These are phyloP conservation scores for Cyrtodaria siliqua DNA, from an alignment of 2,888 invertebrate species.

Conservation along the genomic window DNA sequence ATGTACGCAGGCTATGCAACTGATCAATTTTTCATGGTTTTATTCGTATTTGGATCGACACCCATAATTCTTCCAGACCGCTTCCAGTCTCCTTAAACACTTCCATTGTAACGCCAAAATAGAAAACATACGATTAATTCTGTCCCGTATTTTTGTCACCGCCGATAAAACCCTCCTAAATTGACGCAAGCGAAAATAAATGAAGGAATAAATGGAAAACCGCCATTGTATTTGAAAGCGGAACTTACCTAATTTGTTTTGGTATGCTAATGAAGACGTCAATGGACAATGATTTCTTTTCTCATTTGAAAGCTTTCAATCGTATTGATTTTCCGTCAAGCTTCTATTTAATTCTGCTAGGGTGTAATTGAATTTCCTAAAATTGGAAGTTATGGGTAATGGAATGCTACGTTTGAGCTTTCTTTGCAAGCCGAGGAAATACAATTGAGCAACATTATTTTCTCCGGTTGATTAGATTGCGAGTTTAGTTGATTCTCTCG, in stretches of 20 bases:
- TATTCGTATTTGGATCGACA: too few relatives aligned
- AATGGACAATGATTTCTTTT: slow-evolving; percentile 14
- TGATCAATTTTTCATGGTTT: too few relatives aligned
- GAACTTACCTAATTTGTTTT: not conserved
- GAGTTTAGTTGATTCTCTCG: too few relatives aligned
- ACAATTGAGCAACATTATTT: slow-evolving; percentile 26
- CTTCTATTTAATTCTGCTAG: slow-evolving; percentile 39
- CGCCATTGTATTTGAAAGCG: not conserved
- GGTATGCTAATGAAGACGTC: slow-evolving; percentile 2
- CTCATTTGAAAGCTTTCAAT: slow-evolving; percentile 32
- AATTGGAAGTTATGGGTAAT: slow-evolving; percentile 39
- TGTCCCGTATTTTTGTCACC: too few relatives aligned
- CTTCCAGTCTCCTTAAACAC: too few relatives aligned
- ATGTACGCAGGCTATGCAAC: too few relatives aligned
- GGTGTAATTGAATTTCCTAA: slow-evolving; percentile 44
- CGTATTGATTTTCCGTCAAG: slow-evolving; percentile 35
- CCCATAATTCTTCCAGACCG: too few relatives aligned
- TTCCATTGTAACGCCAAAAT: too few relatives aligned
- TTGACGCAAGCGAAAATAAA: too few relatives aligned
- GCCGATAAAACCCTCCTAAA: too few relatives aligned
- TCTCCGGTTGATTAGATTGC: slow-evolving; percentile 13
- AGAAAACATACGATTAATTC: too few relatives aligned
- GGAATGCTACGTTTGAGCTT: slow-evolving; percentile 42
- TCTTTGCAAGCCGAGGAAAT: slow-evolving; percentile 18
- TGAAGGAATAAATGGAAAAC: not conserved